Evolutionary conservation across 2,888 invertebrate species (phyloP).

Genomic region (Gastracanthus pulcherrimus): DNA sequence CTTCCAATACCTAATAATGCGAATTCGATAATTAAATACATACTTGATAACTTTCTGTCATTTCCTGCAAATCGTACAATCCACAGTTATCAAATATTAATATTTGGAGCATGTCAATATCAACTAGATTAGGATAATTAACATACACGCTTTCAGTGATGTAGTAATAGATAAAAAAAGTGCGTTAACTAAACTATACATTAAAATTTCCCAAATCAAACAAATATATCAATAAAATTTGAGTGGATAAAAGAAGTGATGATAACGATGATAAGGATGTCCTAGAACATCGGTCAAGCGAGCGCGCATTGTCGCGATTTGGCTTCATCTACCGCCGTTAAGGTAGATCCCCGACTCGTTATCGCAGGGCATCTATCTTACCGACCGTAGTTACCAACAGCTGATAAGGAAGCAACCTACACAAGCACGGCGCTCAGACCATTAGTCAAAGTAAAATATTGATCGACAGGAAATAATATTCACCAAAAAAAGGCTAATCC

Average conservation of each 20-base stretch:
- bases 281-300: neutral
- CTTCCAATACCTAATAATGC: neutral
- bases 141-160: conserved; percentile 14
- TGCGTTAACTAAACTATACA: neutral
- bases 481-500: neutral
- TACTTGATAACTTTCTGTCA: too few species aligned
- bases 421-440: neutral
- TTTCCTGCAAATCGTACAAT: neutral
- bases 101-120: conserved; percentile 35
- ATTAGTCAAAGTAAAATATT: conserved; percentile 27
- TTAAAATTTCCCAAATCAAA: neutral
- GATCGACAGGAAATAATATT: conserved; percentile 18
- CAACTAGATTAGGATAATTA: conserved; percentile 10
- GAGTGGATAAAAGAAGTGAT: neutral
- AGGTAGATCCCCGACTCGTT: neutral
- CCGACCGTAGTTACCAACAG: conserved; percentile 42
- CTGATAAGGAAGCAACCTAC: conserved; percentile 36
- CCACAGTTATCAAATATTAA: neutral
- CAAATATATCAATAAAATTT: conserved; percentile 1
- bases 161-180: conserved; percentile 2
- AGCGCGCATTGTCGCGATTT: neutral
- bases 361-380: neutral
- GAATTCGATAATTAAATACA: neutral
- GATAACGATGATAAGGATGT: conserved; percentile 9
- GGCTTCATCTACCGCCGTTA: conserved; percentile 25